Base-by-base conservation (phyloP, 2,113 vertebrate genomes). In the Stigmatopora argus region DNA sequence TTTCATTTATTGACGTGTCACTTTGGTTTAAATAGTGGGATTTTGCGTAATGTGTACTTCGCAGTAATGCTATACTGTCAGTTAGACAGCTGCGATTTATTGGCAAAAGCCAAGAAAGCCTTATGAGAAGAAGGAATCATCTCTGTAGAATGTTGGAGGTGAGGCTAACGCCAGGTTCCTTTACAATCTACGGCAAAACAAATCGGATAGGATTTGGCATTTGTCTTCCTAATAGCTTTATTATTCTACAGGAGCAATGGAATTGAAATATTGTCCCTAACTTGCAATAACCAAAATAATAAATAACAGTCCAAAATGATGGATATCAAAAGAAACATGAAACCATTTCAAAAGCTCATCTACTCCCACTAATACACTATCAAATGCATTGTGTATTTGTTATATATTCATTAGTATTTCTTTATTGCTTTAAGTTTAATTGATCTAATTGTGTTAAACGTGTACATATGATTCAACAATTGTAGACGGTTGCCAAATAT, bases 1-100 rank as follows among this genome's bases (percentile, higher is more conserved):
- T 55, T 41, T 69, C 62, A 53, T 75, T 61, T 41, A 66, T 73
- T 71, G 65, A 45, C 56, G n/a, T 62, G 35, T 52, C 44, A 52
- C 21, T 61, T 62, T 45, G 52, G 53, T 62, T 62, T 17, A 46
- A 63, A 46, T 65, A 38, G 19, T 17, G 11, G 26, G 14, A 72
- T 60, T 77, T 75, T 63, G 66, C 67, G 56, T 65, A 68, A 77
- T 26, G 57, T 61, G 21, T 45, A 58, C 64, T 76, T 73, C 62
- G 46, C 62, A 47, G 31, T 59, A 3, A 47, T 48, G 31, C 51
- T 3, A 64, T 69, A 66, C 65, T 35, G 26, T 46, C 19, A 64
- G 45, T 62, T 62, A 7, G 47, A 68, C n/a, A 9, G 57, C 56
- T 41, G 45, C 41, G 26, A 65, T 18, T 62, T 4, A 3, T 62